Percentiles rank a stretch among this genome's conserved stretches.
These are phyloP conservation scores for Tinea pellionella DNA, from an alignment of 2,888 invertebrate genomes.

Conservation along the genomic window DNA sequence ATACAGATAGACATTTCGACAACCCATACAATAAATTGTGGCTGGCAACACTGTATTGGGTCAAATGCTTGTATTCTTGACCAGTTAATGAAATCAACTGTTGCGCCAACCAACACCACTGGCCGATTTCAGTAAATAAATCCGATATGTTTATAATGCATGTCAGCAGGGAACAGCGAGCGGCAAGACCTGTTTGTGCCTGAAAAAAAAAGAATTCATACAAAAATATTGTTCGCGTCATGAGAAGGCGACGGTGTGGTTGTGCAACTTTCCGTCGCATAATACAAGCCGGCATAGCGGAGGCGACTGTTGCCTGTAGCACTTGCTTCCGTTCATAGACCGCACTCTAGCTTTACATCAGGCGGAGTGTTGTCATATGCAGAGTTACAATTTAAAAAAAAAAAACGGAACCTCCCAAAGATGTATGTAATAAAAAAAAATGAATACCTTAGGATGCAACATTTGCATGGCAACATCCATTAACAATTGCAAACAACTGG, in stretches of 20 bases:
- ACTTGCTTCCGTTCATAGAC: too few species aligned
- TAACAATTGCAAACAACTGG: conserved; percentile 92
- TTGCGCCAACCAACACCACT: conserved; percentile 44
- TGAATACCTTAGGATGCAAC: conserved; percentile 57
- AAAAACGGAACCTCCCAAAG: too few species aligned
- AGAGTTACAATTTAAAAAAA: too few species aligned
- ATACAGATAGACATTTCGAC: conserved; percentile 30
- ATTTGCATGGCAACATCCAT: conserved; percentile 89
- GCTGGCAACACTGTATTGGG: conserved; percentile 18
- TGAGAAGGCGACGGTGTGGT: too few species aligned
- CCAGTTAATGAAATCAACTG: conserved; percentile 31
- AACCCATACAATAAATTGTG: conserved; percentile 31
- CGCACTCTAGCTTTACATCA: too few species aligned
- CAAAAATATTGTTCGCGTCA: too few species aligned
- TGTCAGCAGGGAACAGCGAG: conserved; percentile 39
- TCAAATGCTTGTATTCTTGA: conserved; percentile 17
- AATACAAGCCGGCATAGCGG: too few species aligned
- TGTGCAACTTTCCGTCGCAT: too few species aligned
- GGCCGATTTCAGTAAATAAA: conserved; percentile 28
- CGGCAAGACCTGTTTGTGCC: conserved; percentile 44
- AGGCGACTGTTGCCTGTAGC: too few species aligned
- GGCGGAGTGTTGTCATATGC: too few species aligned
- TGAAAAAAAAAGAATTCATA: conserved; percentile 19
- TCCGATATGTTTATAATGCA: conserved; percentile 29
- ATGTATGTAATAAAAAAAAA: not conserved